A percentile compares a stretch with the other conserved stretches of the same genome.
phyloP scores from a whole-genome alignment of 2,888 invertebrate species.

The Diaphora mendica region DNA sequence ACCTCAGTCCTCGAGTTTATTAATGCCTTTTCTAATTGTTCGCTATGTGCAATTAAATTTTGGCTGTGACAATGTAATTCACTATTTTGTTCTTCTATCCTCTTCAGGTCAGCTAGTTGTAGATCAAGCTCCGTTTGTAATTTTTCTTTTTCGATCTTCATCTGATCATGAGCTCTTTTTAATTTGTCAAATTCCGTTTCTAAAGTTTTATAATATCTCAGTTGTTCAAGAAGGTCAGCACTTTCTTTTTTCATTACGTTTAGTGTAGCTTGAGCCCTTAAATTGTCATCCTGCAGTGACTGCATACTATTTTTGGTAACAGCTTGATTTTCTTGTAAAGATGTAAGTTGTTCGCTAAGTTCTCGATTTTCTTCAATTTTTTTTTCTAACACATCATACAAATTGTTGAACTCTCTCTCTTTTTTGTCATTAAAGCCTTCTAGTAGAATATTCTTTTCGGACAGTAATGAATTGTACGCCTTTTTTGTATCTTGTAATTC shows the following conservation, averaged over 20 bases:
- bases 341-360: conserved; percentile 55
- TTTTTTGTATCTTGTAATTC: conserved; percentile 54
- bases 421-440: conserved; percentile 58
- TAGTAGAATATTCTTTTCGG: conserved; percentile 58
- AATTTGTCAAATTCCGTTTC: conserved; percentile 62
- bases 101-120: conserved; percentile 55
- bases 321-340: conserved; percentile 53
- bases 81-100: conserved; percentile 61
- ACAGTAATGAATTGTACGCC: conserved; percentile 47
- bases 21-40: conserved; percentile 70
- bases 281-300: conserved; percentile 61
- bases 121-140: conserved; percentile 60
- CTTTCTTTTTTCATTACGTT: conserved; percentile 63
- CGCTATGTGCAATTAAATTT: conserved; percentile 61
- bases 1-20: conserved; percentile 70
- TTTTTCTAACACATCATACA: conserved; percentile 58
- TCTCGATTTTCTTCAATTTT: conserved; percentile 66
- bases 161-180: conserved; percentile 53
- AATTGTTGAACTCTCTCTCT: conserved; percentile 55
- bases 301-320: conserved; percentile 51
- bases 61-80: conserved; percentile 62
- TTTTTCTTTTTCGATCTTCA: conserved; percentile 63
- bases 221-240: conserved; percentile 57
- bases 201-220: conserved; percentile 62
- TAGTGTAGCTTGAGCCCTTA: conserved; percentile 54